phyloP scores from a whole-genome alignment of 1,140 invertebrate genomes.

The Hylaeus anthracinus region DNA sequence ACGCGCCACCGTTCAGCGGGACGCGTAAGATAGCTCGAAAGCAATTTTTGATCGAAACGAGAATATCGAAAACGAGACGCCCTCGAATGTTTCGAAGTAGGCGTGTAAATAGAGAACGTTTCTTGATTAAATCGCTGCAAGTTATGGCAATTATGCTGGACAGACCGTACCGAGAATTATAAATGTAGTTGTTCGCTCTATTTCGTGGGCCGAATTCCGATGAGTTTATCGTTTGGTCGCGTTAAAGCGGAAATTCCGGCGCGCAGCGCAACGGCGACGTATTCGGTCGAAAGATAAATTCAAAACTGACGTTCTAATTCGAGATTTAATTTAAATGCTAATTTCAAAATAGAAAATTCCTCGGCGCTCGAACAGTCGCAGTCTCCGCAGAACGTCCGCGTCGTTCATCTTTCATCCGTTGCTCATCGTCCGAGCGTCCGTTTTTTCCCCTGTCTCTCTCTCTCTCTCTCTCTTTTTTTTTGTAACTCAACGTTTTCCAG shows the following conservation, averaged over 20 bases:
- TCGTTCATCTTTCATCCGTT: background rate
- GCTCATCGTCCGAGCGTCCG: constrained; percentile 8
- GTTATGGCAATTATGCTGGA: constrained; percentile 11
- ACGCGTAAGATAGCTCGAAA: too few relatives aligned
- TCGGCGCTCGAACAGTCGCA: background rate
- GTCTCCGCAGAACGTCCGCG: background rate
- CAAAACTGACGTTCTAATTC: constrained; percentile 36
- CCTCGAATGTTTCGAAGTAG: background rate
- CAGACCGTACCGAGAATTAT: constrained; percentile 17
- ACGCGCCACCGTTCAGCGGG: too few relatives aligned
- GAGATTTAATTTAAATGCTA: constrained; percentile 46
- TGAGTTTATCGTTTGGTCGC: constrained; percentile 20
- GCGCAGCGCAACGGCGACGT: constrained; percentile 10
- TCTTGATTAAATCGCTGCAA: constrained; percentile 29
- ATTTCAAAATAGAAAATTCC: constrained; percentile 26
- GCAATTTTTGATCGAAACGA: too few relatives aligned
- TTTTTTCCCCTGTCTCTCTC: background rate
- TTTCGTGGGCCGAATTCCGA: constrained; percentile 35
- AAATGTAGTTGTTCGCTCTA: constrained; percentile 21
- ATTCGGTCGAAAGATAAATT: constrained; percentile 30
- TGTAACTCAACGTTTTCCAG: background rate
- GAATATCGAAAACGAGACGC: background rate
- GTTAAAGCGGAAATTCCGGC: constrained; percentile 6
- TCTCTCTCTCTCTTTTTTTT: background rate
- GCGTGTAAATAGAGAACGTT: constrained; percentile 20